Evolutionary conservation across 2,888 invertebrate species (phyloP).

Genomic region (Clanis bilineata): DNA sequence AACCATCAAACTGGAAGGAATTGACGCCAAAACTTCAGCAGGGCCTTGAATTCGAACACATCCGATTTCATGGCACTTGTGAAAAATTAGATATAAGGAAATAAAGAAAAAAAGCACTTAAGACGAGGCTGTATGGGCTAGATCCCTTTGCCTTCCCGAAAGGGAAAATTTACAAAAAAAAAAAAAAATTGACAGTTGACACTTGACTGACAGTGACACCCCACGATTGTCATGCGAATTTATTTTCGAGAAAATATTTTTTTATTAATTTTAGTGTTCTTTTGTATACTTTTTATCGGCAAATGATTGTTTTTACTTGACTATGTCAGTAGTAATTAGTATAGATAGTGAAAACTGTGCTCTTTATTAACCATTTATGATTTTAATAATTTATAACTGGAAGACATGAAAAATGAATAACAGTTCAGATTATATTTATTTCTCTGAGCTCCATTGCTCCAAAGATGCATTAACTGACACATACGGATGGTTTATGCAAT

Average conservation of each 20-base stretch:
- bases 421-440: slow-evolving; percentile 68
- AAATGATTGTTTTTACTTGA: background rate
- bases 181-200: background rate
- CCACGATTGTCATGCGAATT: background rate
- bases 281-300: background rate
- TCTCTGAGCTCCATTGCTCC: slow-evolving; percentile 82
- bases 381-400: slow-evolving; percentile 1
- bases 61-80: no score
- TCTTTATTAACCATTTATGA: slow-evolving; percentile 20
- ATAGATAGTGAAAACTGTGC: background rate
- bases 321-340: background rate
- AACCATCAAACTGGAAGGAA: no score
- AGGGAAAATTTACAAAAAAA: background rate
- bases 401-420: slow-evolving; percentile 73
- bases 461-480: slow-evolving; percentile 88
- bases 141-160: no score
- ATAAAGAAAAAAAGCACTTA: no score
- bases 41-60: no score
- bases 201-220: background rate
- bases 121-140: no score
- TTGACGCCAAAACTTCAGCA: no score
- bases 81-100: no score
- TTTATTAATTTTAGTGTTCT: background rate
- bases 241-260: slow-evolving; percentile 8
- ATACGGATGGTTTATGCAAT: slow-evolving; percentile 89